Percentiles rank a stretch among this genome's conserved stretches.
phyloP scores from a whole-genome alignment of 2,113 vertebrate species.

The Passer domesticus region DNA sequence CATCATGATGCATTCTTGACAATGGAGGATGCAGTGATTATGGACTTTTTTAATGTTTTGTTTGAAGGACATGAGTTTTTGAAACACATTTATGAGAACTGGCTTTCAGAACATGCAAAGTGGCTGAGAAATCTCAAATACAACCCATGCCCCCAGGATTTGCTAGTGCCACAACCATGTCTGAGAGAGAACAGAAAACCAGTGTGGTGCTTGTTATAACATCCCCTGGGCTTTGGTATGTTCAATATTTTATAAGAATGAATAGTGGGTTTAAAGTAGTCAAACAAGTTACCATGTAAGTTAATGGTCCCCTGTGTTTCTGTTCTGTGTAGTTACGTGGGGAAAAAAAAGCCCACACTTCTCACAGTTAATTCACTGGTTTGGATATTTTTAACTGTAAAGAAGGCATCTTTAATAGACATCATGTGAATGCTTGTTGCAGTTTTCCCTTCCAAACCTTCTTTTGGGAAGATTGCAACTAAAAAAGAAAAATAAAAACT shows the following conservation, averaged over 20 bases:
- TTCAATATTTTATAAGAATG: neutral
- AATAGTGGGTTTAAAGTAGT: neutral
- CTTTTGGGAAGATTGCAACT: neutral
- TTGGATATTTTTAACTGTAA: neutral
- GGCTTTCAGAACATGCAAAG: neutral
- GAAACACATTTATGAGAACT: neutral
- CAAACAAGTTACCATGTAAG: neutral
- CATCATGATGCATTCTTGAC: neutral
- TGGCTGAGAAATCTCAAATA: neutral
- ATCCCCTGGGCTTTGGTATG: neutral
- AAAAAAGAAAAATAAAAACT: neutral
- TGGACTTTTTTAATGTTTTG: neutral
- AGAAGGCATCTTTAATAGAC: neutral
- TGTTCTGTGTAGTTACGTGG: neutral
- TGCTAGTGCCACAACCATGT: neutral
- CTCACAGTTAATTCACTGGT: neutral
- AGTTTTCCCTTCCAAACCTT: neutral
- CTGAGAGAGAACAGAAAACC: neutral
- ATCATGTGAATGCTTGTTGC: neutral
- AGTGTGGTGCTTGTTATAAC: neutral
- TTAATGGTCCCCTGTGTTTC: neutral
- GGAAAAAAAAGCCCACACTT: accelerated
- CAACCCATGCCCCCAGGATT: neutral
- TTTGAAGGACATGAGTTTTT: neutral
- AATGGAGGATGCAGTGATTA: neutral